Evolutionary conservation across 2,888 invertebrate species (phyloP).

Genomic region (Apamea sordens): DNA sequence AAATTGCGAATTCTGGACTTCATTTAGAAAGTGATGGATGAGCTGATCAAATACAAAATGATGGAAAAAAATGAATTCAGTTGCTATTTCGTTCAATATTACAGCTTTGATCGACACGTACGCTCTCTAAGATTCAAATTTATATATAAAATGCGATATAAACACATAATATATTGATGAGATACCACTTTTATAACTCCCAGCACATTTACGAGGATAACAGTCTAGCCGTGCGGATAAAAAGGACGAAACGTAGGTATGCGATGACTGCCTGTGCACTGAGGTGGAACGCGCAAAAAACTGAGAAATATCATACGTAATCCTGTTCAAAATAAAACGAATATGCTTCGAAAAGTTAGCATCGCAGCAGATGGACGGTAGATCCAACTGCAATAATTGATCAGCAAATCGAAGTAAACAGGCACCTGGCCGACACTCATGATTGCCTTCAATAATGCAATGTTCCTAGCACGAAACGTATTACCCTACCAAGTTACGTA

Average conservation of each 20-base stretch:
- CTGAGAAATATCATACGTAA: conserved; percentile 18
- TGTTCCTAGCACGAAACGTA: conserved; percentile 81
- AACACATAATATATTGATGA: conserved; percentile 56
- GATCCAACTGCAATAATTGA: conserved; percentile 82
- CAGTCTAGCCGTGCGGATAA: conserved; percentile 16
- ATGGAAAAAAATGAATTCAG: conserved; percentile 6
- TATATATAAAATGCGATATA: conserved; percentile 68
- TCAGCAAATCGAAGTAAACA: conserved; percentile 84
- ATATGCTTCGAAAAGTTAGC: conserved; percentile 57
- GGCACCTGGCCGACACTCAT: conserved; percentile 81
- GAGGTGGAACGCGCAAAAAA: conserved; percentile 19
- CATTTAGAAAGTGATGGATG: conserved; percentile 19
- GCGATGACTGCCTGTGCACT: conserved; percentile 18
- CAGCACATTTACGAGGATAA: conserved; percentile 40
- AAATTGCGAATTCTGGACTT: conserved; percentile 1
- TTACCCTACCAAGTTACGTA: conserved; percentile 69
- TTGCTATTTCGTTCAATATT: conserved; percentile 26
- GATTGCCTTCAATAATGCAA: conserved; percentile 87
- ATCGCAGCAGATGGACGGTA: conserved; percentile 64
- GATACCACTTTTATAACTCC: conserved; percentile 32
- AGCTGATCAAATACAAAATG: conserved; percentile 4
- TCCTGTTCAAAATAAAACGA: conserved; percentile 60
- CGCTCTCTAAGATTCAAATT: conserved; percentile 57
- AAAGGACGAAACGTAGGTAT: conserved; percentile 14
- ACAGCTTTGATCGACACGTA: conserved; percentile 10